Conservation (phyloP, 2,113 vertebrate species). For the Xiphias gladius region DNA sequence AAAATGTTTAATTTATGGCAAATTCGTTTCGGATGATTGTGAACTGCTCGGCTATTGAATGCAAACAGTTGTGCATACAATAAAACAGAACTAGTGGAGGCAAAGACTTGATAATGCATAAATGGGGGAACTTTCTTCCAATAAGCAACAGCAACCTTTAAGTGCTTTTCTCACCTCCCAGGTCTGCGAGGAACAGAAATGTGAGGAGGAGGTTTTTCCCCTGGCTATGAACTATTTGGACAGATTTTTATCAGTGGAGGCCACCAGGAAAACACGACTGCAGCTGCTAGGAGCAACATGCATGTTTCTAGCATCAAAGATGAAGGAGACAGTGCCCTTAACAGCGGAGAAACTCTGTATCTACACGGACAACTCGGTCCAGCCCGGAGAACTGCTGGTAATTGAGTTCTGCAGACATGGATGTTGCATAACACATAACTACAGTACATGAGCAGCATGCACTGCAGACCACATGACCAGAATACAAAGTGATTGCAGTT, state of each 20-base stretch:
- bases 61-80: slow-evolving; percentile 37
- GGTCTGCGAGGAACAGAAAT: slow-evolving; percentile 99
- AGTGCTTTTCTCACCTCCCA: slow-evolving; percentile 73
- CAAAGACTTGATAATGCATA: neutral
- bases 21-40: neutral
- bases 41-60: slow-evolving; percentile 1
- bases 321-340: slow-evolving; percentile 98
- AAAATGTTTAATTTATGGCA: neutral
- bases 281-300: slow-evolving; percentile 96
- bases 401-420: slow-evolving; percentile 69
- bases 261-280: slow-evolving; percentile 92
- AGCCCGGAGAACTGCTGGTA: slow-evolving; percentile 95
- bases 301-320: slow-evolving; percentile 99
- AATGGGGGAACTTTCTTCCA: neutral
- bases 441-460: slow-evolving; percentile 33
- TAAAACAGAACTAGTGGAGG: neutral
- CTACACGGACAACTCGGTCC: slow-evolving; percentile 97
- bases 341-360: slow-evolving; percentile 97
- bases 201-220: slow-evolving; percentile 98
- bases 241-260: slow-evolving; percentile 95
- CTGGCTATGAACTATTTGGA: slow-evolving; percentile 99
- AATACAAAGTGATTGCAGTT: neutral
- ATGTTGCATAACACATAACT: slow-evolving; percentile 62
- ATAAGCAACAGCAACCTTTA: slow-evolving; percentile 17
- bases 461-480: slow-evolving; percentile 18